Evolutionary conservation across 2,113 vertebrate species (phyloP), one percentile per base, ranked within the genome.

Genomic region (Gasterosteus nipponicus): DNA sequence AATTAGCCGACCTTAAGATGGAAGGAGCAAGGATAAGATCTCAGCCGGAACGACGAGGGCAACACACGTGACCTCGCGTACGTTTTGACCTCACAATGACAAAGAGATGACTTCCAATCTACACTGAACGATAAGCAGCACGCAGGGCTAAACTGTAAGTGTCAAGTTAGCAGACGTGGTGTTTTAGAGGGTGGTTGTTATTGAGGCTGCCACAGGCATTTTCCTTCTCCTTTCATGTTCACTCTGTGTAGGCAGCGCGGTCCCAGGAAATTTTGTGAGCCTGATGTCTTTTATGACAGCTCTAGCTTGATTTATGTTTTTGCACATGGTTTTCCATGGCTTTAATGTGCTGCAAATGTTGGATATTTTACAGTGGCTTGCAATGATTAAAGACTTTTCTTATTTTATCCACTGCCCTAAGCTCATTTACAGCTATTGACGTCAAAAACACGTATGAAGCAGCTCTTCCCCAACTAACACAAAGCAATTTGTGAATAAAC

Each of bases 1-100:
- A 78, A 83, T 85, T 85, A 72, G 53, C 68, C 58, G 77, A 86
- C 81, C 77, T 83, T 16, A 57, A 80, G 82, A 86, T 81, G 63
- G 85, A 84, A 64, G 69, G 75, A 73, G 81, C 67, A 44, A 60
- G 77, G 57, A 59, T 65, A 61, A 70, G 59, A 83, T 75, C 69
- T 53, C 46, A 63, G 69, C 61, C 75, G 75, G 59, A 67, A 44
- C 3, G 69, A 86, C 83, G 72, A 75, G 82, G 81, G 77, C 81
- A 77, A 39, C 75, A 29, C 76, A 38, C 38, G 19, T 73, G 71
- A 78, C 85, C 70, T 4, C 9, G 70, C n/a, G 5, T 11, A 59
- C 5, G 49, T 35, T 72, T 75, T 69, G 76, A 84, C 86, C 77
- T 71, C 61, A 69, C 51, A 46, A 73, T 60, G 76, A 82, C 72